Base-by-base conservation (phyloP, 2,113 vertebrate species). In the Melanostigma gelatinosum region DNA sequence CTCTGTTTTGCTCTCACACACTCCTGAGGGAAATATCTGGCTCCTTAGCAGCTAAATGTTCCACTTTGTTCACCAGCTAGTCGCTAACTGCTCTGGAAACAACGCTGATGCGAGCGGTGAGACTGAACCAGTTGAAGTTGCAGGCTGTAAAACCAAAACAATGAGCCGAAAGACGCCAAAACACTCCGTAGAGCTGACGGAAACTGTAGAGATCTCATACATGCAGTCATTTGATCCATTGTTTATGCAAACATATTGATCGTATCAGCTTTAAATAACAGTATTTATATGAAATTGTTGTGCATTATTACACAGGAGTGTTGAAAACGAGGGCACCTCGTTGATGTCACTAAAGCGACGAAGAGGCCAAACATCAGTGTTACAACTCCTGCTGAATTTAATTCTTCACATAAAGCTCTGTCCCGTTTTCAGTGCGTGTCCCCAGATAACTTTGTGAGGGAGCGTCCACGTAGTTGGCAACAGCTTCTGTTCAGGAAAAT, bases 361-460 rank as follows among this genome's bases (percentile, higher is more conserved):
- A 18, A 46, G 52, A 78, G 44, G 65, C 58, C 58, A 50, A 52
- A 57, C 57, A 36, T 83, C 64, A 65, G 24, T 69, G 58, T 68
- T 65, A 61, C 70, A 71, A 1, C 83, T 77, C 69, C 67, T 69
- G 75, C 72, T 81, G 54, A 48, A 85, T 85, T 42, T 75, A 58
- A 75, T 72, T 54, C 73, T 29, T 29, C 3, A 3, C 29, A 29
- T 34, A 18, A 57, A 60, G 70, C 24, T 48, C 52, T 22, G 32
- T 67, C 22, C 20, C 50, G 9, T 76, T 62, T 38, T 32, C 32
- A 32, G 32, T 32, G 3, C 32, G 70, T 38, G 60, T 79, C 72
- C 77, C 79, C 82, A 81, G 90, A 88, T 92, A 87, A 78, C 80
- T 88, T 84, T 85, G 76, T 72, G 70, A 72, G 48, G 69, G 77